A percentile compares a stretch with the other conserved stretches of the same genome.
These are phyloP conservation scores for Tapera naevia DNA, from an alignment of 2,797 vertebrate species.

Conservation along the genomic window DNA sequence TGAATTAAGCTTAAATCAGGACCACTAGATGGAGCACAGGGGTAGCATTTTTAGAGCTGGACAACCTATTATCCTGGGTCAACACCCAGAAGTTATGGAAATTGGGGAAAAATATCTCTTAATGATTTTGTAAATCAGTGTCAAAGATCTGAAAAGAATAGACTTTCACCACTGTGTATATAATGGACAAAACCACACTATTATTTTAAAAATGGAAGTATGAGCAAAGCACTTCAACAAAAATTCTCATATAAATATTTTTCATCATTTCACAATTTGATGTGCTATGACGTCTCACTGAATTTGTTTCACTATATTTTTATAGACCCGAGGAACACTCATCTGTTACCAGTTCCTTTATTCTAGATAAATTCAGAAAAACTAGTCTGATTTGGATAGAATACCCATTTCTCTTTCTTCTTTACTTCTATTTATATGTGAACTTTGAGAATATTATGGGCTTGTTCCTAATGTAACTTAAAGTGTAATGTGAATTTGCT, in stretches of 20 bases:
- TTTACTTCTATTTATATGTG: neutral
- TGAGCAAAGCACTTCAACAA: neutral
- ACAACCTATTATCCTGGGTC: neutral
- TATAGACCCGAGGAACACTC: neutral
- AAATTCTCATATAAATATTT: neutral
- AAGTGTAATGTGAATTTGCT: neutral
- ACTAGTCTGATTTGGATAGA: neutral
- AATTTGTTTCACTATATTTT: neutral
- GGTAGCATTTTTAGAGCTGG: constrained; percentile 60
- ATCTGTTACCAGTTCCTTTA: neutral
- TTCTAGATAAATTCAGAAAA: neutral
- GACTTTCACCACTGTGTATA: neutral
- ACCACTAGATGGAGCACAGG: constrained; percentile 82
- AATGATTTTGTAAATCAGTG: neutral
- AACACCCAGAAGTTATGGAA: constrained; percentile 1
- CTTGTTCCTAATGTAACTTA: neutral
- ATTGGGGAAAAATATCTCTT: neutral
- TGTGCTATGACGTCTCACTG: neutral
- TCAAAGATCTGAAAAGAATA: neutral
- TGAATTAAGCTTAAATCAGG: constrained; percentile 37
- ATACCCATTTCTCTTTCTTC: neutral
- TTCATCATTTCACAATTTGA: neutral
- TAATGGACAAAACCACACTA: neutral
- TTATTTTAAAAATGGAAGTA: neutral
- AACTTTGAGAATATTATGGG: neutral